These are phyloP conservation scores for Tetramorium alpestre DNA, from an alignment of 1,140 invertebrate species.

Conservation along the genomic window DNA sequence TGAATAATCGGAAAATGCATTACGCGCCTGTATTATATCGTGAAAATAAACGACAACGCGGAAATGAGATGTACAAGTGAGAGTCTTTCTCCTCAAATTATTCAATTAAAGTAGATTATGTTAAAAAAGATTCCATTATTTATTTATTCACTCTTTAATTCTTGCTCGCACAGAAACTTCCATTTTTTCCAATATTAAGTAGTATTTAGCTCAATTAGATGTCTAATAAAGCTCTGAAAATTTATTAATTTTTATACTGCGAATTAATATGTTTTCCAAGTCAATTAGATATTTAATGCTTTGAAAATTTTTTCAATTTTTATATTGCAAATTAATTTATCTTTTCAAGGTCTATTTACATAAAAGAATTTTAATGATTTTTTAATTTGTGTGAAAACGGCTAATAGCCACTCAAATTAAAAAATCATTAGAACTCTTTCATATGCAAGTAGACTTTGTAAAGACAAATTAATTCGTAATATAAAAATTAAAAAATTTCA, in stretches of 20 bases:
- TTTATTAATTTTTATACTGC: not conserved
- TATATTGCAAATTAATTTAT: too few species aligned
- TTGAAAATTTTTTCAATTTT: too few species aligned
- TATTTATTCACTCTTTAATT: not conserved
- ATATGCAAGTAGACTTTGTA: not conserved
- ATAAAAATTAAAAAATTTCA: too few species aligned
- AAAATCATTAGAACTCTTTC: not conserved
- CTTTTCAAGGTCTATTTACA: too few species aligned
- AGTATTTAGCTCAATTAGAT: not conserved
- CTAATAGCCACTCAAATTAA: not conserved
- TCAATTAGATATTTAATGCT: too few species aligned
- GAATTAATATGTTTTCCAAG: not conserved
- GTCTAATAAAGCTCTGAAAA: not conserved
- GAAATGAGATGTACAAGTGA: not conserved
- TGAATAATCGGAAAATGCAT: conserved; percentile 36
- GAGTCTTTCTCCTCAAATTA: conserved; percentile 9
- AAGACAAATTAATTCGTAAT: too few species aligned
- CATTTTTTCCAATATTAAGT: conserved; percentile 12
- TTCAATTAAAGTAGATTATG: not conserved
- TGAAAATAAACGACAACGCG: not conserved
- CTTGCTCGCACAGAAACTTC: not conserved
- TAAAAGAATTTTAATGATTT: not conserved
- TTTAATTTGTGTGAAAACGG: not conserved
- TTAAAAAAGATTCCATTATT: not conserved
- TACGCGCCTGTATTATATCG: conserved; percentile 1